Percentiles rank a stretch among this genome's conserved stretches.
These are phyloP conservation scores for Neopipo cinnamomea DNA, from an alignment of 2,113 vertebrate genomes.

Conservation along the genomic window DNA sequence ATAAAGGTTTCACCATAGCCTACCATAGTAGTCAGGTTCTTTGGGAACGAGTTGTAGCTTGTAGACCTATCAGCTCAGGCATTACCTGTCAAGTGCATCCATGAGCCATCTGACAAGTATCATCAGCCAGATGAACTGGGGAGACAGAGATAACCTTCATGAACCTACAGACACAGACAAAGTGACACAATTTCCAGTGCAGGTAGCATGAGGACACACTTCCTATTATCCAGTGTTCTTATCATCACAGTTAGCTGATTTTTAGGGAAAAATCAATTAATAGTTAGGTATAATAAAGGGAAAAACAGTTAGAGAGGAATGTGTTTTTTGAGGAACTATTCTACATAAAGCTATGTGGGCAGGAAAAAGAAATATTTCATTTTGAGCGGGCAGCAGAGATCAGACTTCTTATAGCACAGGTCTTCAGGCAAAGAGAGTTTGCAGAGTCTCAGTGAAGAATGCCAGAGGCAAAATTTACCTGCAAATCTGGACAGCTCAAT, in stretches of 20 bases:
- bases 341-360: background rate
- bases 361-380: background rate
- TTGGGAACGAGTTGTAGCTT: background rate
- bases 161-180: background rate
- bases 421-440: background rate
- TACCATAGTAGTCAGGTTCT: background rate
- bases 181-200: background rate
- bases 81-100: background rate
- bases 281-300: background rate
- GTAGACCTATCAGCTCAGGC: background rate
- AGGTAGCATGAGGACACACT: fast-evolving
- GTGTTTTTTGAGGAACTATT: background rate
- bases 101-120: background rate
- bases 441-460: background rate
- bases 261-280: background rate
- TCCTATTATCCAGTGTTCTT: background rate
- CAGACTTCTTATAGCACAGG: background rate
- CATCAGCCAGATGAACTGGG: fast-evolving
- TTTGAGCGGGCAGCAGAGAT: background rate
- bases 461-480: background rate
- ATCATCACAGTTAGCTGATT: background rate
- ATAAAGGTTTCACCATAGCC: background rate
- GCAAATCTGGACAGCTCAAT: background rate
- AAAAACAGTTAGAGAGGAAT: background rate
- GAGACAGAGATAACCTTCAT: background rate